phyloP scores from a whole-genome alignment of 2,113 vertebrate genomes.

The Montifringilla adamsi region DNA sequence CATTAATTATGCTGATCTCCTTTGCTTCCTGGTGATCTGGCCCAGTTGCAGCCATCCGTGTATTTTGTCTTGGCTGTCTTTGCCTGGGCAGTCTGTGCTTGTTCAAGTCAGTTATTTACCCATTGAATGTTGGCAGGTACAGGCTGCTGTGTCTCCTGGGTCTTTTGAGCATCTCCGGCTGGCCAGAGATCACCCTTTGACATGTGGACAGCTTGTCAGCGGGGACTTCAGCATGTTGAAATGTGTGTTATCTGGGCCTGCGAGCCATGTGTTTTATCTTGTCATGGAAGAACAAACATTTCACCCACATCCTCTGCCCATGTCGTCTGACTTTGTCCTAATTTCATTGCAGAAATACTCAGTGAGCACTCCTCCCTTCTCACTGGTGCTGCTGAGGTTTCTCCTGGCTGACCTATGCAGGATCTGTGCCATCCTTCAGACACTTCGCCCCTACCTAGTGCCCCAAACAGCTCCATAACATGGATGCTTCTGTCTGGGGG shows the following conservation, averaged over 20 bases:
- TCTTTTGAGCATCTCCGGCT: not conserved
- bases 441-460: not conserved
- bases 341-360: not conserved
- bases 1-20: not conserved
- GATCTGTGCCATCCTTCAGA: not conserved
- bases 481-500: rapidly evolving
- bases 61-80: not conserved
- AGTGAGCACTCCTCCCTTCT: not conserved
- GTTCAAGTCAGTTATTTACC: not conserved
- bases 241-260: not conserved
- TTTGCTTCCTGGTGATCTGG: slow-evolving; percentile 8
- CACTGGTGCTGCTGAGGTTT: not conserved
- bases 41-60: not conserved
- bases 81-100: not conserved
- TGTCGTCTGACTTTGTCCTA: not conserved
- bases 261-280: not conserved
- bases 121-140: not conserved
- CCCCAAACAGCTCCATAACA: rapidly evolving
- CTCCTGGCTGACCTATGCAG: rapidly evolving
- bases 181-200: not conserved
- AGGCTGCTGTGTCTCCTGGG: not conserved
- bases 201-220: not conserved
- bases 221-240: not conserved
- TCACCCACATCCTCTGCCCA: rapidly evolving
- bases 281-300: not conserved